A percentile compares a stretch with the other conserved stretches of the same genome.
Evolutionary conservation across 2,113 vertebrate genomes (phyloP).

Genomic region (Fulmarus glacialis): DNA sequence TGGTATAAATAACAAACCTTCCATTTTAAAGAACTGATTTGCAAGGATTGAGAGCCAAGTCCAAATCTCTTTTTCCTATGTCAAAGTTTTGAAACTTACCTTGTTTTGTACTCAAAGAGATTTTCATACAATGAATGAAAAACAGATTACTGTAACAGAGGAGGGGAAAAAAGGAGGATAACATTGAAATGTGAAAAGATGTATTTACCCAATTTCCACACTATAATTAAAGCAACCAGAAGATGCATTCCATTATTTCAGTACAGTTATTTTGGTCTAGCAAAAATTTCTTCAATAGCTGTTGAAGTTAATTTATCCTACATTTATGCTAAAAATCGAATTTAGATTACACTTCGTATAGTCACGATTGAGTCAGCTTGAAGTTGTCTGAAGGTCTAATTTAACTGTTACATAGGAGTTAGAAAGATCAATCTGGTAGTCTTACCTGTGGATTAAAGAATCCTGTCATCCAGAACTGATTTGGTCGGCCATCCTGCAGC

Average conservation of each 20-base stretch:
- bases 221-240: neutral
- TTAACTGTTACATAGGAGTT: neutral
- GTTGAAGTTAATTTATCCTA: neutral
- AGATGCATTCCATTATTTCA: neutral
- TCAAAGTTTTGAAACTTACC: neutral
- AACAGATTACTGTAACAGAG: neutral
- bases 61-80: neutral
- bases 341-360: neutral
- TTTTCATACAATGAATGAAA: neutral
- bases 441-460: slow-evolving; percentile 88
- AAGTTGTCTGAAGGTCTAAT: neutral
- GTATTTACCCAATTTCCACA: neutral
- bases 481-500: slow-evolving; percentile 75
- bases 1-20: slow-evolving; percentile 16
- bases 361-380: neutral
- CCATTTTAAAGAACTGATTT: slow-evolving; percentile 1
- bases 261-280: neutral
- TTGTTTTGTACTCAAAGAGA: neutral
- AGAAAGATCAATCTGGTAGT: neutral
- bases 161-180: neutral
- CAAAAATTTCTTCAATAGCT: neutral
- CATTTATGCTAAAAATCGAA: neutral
- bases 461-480: slow-evolving; percentile 86
- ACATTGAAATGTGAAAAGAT: neutral
- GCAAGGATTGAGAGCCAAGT: neutral